Conservation (phyloP, 1,140 invertebrate genomes). For the Ruditapes philippinarum region DNA sequence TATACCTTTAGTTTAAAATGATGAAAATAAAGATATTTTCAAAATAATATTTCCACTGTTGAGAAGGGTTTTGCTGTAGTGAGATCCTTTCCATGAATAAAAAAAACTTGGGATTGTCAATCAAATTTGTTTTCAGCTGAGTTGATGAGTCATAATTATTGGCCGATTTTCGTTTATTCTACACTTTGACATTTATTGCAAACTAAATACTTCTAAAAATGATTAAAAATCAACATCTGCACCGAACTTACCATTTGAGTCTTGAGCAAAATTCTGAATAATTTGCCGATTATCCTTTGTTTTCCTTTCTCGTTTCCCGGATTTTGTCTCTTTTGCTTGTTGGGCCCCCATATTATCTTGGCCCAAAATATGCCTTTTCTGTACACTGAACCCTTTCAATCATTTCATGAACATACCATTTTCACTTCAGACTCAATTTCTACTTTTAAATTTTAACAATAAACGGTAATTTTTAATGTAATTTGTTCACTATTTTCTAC, state of each 20-base stretch:
- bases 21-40: no score
- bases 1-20: no score
- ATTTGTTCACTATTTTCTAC: constrained; percentile 57
- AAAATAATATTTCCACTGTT: no score
- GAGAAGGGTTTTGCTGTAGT: no score
- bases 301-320: constrained; percentile 73
- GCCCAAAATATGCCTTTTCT: constrained; percentile 22
- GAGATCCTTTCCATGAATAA: no score
- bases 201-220: background rate
- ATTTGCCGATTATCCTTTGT: constrained; percentile 72
- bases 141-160: no score
- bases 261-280: constrained; percentile 57
- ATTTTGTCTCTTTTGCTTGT: constrained; percentile 71
- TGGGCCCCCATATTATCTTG: constrained; percentile 74
- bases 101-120: no score
- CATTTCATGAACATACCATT: constrained; percentile 49
- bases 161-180: no score
- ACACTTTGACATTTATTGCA: no score
- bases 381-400: constrained; percentile 58
- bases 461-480: constrained; percentile 8
- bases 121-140: no score
- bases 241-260: constrained; percentile 70
- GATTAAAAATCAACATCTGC: background rate
- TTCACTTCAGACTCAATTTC: background rate
- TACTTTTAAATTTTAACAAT: background rate